Conservation (phyloP, 2,888 invertebrate species). For the Plebejus anna region DNA sequence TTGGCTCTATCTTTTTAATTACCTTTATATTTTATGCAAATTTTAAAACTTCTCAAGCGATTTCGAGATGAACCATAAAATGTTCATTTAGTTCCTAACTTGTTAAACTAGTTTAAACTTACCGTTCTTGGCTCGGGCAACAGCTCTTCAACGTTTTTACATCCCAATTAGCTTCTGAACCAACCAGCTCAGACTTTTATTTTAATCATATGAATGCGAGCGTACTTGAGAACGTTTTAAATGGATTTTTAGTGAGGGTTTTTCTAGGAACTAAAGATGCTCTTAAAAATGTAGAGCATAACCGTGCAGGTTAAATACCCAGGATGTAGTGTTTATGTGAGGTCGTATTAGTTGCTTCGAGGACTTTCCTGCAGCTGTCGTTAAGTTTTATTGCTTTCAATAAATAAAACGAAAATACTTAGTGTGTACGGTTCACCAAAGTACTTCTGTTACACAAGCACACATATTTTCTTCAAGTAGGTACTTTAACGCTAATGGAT, state of each 20-base stretch:
- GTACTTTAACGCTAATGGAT: neutral
- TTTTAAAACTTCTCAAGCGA: neutral
- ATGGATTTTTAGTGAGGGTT: neutral
- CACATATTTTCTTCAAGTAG: neutral
- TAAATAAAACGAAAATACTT: neutral
- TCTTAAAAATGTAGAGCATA: neutral
- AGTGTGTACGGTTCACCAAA: neutral
- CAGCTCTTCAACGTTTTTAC: constrained; percentile 11
- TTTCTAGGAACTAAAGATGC: neutral
- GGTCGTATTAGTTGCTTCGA: neutral
- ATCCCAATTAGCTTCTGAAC: constrained; percentile 14
- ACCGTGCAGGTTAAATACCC: neutral
- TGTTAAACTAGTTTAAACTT: constrained; percentile 2
- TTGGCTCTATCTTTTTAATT: neutral
- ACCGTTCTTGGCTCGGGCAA: neutral
- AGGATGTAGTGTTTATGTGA: neutral
- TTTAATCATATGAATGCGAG: constrained; percentile 15
- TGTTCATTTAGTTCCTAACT: constrained; percentile 10
- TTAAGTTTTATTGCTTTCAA: neutral
- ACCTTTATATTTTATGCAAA: neutral
- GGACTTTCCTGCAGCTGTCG: neutral
- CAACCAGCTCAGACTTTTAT: neutral
- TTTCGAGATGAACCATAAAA: constrained; percentile 7
- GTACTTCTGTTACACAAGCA: neutral
- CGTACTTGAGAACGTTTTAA: neutral